Percentiles rank a stretch among this genome's conserved stretches.
Evolutionary conservation across 1,140 invertebrate genomes (phyloP).

Genomic region (Zaprionus ghesquierei): DNA sequence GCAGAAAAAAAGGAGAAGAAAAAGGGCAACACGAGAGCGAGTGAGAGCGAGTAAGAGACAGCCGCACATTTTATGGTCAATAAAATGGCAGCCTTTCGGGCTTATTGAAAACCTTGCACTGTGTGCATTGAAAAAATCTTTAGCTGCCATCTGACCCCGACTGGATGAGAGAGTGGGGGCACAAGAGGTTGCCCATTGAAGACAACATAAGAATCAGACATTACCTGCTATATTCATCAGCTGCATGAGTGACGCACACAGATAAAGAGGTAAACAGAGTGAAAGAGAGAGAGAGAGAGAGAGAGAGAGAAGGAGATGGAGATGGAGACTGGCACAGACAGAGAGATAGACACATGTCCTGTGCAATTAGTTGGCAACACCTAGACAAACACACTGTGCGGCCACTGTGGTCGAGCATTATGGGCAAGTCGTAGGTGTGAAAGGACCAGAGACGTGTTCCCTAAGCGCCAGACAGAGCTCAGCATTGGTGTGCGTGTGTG

Average conservation of each 20-base stretch:
- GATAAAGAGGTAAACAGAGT: not conserved
- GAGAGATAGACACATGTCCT: not conserved
- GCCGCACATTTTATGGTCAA: constrained; percentile 66
- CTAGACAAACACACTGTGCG: constrained; percentile 67
- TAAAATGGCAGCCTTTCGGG: constrained; percentile 63
- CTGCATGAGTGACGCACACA: not conserved
- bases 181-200: constrained; percentile 41
- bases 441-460: constrained; percentile 4
- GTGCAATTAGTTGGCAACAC: constrained; percentile 68
- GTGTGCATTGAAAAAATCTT: constrained; percentile 64
- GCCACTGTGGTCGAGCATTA: constrained; percentile 59
- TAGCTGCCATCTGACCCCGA: constrained; percentile 41
- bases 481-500: constrained; percentile 28
- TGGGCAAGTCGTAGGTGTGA: constrained; percentile 38
- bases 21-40: constrained; percentile 2
- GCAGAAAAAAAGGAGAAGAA: constrained; percentile 11
- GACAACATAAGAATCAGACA: constrained; percentile 67
- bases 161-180: not conserved
- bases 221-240: constrained; percentile 54
- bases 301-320: not conserved
- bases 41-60: not conserved
- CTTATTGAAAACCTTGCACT: constrained; percentile 64
- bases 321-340: not conserved
- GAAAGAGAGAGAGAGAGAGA: not conserved
- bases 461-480: not conserved